phyloP scores from a whole-genome alignment of 2,888 invertebrate species.

The Apamea crenata region DNA sequence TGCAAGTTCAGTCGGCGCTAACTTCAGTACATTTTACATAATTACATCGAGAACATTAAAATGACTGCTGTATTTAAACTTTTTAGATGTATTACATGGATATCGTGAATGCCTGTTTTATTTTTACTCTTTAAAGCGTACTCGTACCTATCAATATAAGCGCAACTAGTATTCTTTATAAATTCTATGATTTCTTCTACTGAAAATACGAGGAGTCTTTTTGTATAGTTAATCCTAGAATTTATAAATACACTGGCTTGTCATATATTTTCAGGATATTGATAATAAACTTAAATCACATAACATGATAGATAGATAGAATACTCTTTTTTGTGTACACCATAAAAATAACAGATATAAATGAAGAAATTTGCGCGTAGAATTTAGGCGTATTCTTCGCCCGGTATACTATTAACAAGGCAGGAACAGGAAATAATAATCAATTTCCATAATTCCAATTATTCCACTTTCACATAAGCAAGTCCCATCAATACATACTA shows the following conservation, averaged over 20 bases:
- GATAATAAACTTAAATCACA: not conserved
- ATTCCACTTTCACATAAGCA: slow-evolving; percentile 9
- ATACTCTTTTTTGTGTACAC: not conserved
- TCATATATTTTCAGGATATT: not conserved
- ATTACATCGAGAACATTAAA: slow-evolving; percentile 47
- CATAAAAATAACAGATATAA: not conserved
- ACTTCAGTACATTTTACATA: slow-evolving; percentile 45
- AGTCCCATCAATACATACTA: slow-evolving; percentile 13
- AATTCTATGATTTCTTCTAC: not conserved
- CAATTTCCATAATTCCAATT: slow-evolving; percentile 1
- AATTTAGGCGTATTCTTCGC: not conserved
- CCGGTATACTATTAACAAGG: not conserved
- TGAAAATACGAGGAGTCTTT: not conserved
- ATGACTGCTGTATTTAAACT: slow-evolving; percentile 26
- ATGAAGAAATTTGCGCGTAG: not conserved
- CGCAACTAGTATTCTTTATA: not conserved
- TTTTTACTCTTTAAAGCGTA: not conserved
- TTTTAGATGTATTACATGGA: slow-evolving; percentile 12
- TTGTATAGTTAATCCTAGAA: not conserved
- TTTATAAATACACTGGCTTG: not conserved
- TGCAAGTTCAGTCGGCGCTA: slow-evolving; percentile 47
- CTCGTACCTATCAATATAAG: not conserved
- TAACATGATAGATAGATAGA: not conserved
- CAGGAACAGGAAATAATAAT: not conserved
- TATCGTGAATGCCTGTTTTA: slow-evolving; percentile 14